Evolutionary conservation across 2,113 vertebrate genomes (phyloP), one percentile per base, ranked within the genome.

Genomic region (Lophius piscatorius): DNA sequence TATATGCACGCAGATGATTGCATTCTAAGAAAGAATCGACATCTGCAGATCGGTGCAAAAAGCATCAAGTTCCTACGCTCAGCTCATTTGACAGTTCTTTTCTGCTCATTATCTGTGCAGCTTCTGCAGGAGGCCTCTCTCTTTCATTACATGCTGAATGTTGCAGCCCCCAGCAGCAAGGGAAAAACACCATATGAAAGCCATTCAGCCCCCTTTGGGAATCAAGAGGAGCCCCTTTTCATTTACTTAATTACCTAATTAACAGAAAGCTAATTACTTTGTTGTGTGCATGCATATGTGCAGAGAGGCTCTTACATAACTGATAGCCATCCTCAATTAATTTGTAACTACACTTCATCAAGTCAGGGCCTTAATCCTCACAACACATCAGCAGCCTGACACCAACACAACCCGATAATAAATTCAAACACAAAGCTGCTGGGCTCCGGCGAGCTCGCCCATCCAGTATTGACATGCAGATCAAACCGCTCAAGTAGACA

Each of bases 221-320:
- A 85, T 74, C 42, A 72, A 77, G 75, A 86, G 82, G 68, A 74
- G 83, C 83, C 82, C 76, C 83, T 76, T 72, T 89, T 90, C 85
- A 90, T 90, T 89, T 84, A 88, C 83, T 88, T 89, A 90, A 91
- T 91, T 90, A 89, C 82, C 88, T 88, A 87, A 92, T 92, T 91
- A 91, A 88, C 88, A 87, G 80, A 83, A 77, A 73, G 88, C 88
- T 91, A 91, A 92, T 92, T 89, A 91, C 87, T 90, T 80, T 87
- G 80, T 84, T 90, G 80, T 88, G 75, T 80, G 82, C 76, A 59
- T 23, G 63, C 56, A 33, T 75, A 69, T 68, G 45, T 72, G 77
- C 83, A 76, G 76, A 87, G 85, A 84, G 83, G 57, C 68, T 81
- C 78, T 91, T 88, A 84, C 65, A 48, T 89, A 89, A 90, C 72